Conservation (phyloP, 2,113 vertebrate species). For the Ameiurus melas region DNA sequence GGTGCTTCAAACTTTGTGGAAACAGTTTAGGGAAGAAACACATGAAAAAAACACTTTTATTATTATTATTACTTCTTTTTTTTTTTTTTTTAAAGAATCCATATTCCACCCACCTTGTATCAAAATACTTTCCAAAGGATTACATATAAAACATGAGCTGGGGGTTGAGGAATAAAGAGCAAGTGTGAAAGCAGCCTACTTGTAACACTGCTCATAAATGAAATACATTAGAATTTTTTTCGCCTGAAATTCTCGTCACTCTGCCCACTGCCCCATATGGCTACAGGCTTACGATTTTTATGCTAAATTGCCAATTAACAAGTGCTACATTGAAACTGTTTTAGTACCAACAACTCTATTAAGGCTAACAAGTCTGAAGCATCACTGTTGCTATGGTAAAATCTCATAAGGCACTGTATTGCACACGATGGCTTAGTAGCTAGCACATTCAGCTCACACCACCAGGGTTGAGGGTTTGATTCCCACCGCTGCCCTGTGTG, state of each 20-base stretch:
- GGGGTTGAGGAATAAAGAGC: background rate
- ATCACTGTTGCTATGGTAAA: background rate
- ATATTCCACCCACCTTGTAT: background rate
- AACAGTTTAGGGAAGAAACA: background rate
- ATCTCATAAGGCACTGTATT: background rate
- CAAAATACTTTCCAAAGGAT: background rate
- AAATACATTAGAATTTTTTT: background rate
- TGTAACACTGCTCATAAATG: background rate
- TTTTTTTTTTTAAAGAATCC: no score
- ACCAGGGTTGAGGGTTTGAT: no score
- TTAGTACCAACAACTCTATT: background rate
- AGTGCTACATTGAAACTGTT: background rate
- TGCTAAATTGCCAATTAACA: background rate
- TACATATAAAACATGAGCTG: background rate
- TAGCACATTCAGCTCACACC: no score
- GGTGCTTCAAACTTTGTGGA: no score
- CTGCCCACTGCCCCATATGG: background rate
- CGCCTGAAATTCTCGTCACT: background rate
- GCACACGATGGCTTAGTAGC: no score
- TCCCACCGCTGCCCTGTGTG: no score
- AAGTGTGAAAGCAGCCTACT: background rate
- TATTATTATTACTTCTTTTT: no score
- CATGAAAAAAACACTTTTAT: no score
- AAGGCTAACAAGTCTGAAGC: no score
- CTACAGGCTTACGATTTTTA: background rate